phyloP scores from a whole-genome alignment of 2,797 vertebrate genomes.

The Acipenser oxyrinchus region DNA sequence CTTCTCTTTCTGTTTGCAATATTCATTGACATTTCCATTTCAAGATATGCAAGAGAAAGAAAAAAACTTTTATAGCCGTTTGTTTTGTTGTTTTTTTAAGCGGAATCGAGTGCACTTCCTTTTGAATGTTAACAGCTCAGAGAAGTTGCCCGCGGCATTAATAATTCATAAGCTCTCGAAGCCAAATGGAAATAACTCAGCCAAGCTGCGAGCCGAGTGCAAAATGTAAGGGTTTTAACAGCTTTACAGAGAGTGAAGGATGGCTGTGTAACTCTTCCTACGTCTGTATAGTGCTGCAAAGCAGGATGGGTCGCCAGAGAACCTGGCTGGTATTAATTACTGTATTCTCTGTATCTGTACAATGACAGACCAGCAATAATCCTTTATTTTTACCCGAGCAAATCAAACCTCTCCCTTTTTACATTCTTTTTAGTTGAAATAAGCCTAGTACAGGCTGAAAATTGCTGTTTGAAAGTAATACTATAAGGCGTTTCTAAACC shows the following conservation, averaged over 20 bases:
- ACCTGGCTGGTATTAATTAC: neutral
- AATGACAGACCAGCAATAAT: too few relatives aligned
- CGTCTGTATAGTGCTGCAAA: too few relatives aligned
- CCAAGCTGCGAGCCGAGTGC: constrained; percentile 15
- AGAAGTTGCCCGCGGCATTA: constrained; percentile 15
- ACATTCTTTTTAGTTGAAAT: constrained; percentile 1
- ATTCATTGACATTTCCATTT: neutral
- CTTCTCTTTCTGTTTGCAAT: neutral
- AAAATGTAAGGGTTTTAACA: constrained; percentile 2
- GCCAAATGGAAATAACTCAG: constrained; percentile 23
- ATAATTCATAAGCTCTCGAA: constrained; percentile 29
- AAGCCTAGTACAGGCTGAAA: too few relatives aligned
- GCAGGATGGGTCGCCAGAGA: neutral
- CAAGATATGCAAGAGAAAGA: neutral
- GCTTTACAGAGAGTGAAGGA: neutral
- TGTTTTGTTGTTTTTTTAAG: neutral
- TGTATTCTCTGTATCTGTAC: constrained; percentile 9
- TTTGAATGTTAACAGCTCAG: constrained; percentile 19
- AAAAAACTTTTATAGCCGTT: neutral
- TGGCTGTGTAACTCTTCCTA: too few relatives aligned
- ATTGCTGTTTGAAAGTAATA: too few relatives aligned
- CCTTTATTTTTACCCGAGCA: too few relatives aligned
- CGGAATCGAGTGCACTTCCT: constrained; percentile 23
- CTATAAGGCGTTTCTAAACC: too few relatives aligned
- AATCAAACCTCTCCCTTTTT: neutral